Conservation (phyloP, 2,113 vertebrate genomes). For the Macrotis lagotis region DNA sequence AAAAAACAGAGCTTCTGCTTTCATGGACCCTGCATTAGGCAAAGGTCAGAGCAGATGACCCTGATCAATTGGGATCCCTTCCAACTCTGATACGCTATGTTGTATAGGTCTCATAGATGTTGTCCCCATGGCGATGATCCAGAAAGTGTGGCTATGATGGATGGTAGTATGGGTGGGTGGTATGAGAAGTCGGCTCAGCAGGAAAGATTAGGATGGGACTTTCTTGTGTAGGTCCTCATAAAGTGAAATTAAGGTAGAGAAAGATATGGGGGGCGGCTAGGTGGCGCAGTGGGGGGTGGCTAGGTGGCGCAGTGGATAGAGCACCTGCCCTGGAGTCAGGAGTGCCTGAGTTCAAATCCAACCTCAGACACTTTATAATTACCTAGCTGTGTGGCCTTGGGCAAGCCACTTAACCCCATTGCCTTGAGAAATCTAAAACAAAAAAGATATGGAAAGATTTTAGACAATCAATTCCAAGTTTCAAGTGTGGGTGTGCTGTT, state of each 20-base stretch:
- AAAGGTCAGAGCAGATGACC: neutral
- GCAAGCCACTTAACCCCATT: too few relatives aligned
- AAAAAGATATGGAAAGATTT: neutral
- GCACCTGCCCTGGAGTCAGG: too few relatives aligned
- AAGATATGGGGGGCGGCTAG: neutral
- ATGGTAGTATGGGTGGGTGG: neutral
- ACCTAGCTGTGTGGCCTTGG: too few relatives aligned
- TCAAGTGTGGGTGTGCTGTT: neutral
- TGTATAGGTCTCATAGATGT: neutral
- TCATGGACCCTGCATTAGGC: neutral
- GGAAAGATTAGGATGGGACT: neutral
- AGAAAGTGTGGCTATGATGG: neutral
- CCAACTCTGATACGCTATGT: neutral
- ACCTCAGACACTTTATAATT: too few relatives aligned
- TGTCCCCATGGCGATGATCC: neutral
- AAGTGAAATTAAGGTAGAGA: neutral
- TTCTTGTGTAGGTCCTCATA: neutral
- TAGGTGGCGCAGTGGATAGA: too few relatives aligned
- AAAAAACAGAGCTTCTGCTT: neutral
- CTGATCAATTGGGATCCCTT: neutral
- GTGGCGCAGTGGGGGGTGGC: too few relatives aligned
- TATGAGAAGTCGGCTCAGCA: neutral
- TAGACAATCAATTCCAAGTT: neutral
- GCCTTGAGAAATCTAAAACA: too few relatives aligned
- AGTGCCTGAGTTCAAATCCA: too few relatives aligned